Evolutionary conservation across 2,888 invertebrate genomes (phyloP).

Genomic region (Latrodectus hesperus): DNA sequence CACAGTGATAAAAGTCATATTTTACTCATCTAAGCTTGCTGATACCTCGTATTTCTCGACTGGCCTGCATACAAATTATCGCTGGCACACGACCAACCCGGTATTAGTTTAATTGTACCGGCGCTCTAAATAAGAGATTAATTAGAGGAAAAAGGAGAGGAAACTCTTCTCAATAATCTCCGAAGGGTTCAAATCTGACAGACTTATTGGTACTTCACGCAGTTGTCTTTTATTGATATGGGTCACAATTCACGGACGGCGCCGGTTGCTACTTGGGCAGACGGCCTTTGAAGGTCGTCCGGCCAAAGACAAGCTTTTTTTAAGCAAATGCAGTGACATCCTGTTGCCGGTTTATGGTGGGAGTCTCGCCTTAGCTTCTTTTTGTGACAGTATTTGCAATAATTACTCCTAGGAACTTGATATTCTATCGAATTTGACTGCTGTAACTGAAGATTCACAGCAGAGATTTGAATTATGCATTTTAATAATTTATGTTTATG

Average conservation of each 20-base stretch:
- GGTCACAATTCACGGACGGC: slow-evolving; percentile 9
- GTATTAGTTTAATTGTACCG: background rate
- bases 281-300: slow-evolving; percentile 43
- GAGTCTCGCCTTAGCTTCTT: no score
- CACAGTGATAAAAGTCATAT: no score
- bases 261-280: background rate
- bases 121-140: background rate
- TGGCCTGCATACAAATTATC: background rate
- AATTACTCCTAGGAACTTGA: no score
- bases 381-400: no score
- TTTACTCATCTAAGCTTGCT: no score
- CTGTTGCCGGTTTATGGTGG: no score
- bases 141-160: background rate
- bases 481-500: no score
- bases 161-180: background rate
- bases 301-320: background rate
- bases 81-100: background rate
- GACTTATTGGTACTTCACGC: background rate
- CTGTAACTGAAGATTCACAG: no score
- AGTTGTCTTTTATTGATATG: slow-evolving; percentile 1
- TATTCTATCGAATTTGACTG: no score
- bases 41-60: background rate
- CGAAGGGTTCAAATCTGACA: background rate
- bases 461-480: no score
- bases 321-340: no score